Evolutionary conservation across 2,888 invertebrate species (phyloP).

Genomic region (Xanthorhoe designata): DNA sequence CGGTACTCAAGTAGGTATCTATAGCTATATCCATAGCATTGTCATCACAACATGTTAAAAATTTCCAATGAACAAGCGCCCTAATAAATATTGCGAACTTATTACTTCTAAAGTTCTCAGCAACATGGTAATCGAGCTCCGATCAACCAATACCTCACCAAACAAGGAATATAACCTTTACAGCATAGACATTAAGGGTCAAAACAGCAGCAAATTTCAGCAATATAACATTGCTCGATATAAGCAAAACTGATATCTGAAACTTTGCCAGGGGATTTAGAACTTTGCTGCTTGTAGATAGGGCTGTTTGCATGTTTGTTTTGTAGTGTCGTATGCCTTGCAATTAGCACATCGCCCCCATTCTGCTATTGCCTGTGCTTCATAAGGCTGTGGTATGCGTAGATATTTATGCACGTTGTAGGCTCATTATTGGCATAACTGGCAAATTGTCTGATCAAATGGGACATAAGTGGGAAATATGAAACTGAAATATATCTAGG

Average conservation of each 20-base stretch:
- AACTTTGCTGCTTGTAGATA: constrained; percentile 2
- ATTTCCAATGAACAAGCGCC: background rate
- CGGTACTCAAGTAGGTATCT: too few species aligned
- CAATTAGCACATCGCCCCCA: constrained; percentile 54
- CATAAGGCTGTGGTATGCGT: constrained; percentile 2
- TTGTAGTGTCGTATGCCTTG: constrained; percentile 46
- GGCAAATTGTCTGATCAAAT: background rate
- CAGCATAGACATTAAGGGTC: constrained; percentile 1
- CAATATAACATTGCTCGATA: constrained; percentile 49
- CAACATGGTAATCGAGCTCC: constrained; percentile 44
- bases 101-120: constrained; percentile 41
- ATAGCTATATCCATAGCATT: background rate
- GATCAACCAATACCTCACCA: constrained; percentile 37
- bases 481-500: background rate
- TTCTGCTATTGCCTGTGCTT: constrained; percentile 48
- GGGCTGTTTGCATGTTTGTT: constrained; percentile 19
- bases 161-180: constrained; percentile 24
- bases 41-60: background rate
- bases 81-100: constrained; percentile 31
- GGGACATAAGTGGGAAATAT: background rate
- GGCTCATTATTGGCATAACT: constrained; percentile 1
- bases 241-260: constrained; percentile 36
- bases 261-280: constrained; percentile 27
- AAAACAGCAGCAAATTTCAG: constrained; percentile 34
- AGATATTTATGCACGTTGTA: constrained; percentile 10